phyloP scores from a whole-genome alignment of 2,113 vertebrate species.

The Chaenogobius annularis region DNA sequence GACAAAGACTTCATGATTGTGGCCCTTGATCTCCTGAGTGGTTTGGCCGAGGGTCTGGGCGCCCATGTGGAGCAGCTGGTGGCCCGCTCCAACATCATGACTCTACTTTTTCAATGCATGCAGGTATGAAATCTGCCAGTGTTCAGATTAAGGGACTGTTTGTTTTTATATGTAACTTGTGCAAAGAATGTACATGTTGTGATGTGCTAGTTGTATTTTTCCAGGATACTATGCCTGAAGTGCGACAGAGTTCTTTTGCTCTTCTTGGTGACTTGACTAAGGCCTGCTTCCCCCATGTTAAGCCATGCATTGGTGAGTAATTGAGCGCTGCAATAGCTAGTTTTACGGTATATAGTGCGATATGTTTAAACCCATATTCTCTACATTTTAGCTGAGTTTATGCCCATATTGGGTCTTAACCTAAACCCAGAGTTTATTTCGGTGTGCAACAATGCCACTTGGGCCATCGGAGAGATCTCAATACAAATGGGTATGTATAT shows the following conservation, averaged over 20 bases:
- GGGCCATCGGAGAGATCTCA: constrained; percentile 92
- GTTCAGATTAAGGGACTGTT: neutral
- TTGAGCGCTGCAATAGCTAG: neutral
- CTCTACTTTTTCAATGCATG: constrained; percentile 95
- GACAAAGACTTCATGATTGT: constrained; percentile 99
- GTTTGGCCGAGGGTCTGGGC: constrained; percentile 90
- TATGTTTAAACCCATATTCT: neutral
- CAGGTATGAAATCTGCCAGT: constrained; percentile 75
- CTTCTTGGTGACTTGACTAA: constrained; percentile 93
- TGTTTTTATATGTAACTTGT: neutral
- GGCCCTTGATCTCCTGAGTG: constrained; percentile 91
- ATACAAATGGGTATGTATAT: constrained; percentile 86
- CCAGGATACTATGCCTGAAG: constrained; percentile 94
- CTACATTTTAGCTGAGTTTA: constrained; percentile 85
- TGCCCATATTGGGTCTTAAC: constrained; percentile 95
- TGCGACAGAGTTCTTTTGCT: constrained; percentile 94
- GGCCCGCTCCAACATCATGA: constrained; percentile 94
- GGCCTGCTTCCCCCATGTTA: constrained; percentile 93
- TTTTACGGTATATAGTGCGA: neutral
- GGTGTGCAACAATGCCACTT: constrained; percentile 90
- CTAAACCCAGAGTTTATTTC: constrained; percentile 96
- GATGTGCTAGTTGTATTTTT: constrained; percentile 14
- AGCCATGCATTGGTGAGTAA: constrained; percentile 89
- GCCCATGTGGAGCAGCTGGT: constrained; percentile 91
- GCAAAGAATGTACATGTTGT: neutral